A percentile compares a stretch with the other conserved stretches of the same genome.
Conservation (phyloP, 2,113 vertebrate species). For the Nibea coibor region DNA sequence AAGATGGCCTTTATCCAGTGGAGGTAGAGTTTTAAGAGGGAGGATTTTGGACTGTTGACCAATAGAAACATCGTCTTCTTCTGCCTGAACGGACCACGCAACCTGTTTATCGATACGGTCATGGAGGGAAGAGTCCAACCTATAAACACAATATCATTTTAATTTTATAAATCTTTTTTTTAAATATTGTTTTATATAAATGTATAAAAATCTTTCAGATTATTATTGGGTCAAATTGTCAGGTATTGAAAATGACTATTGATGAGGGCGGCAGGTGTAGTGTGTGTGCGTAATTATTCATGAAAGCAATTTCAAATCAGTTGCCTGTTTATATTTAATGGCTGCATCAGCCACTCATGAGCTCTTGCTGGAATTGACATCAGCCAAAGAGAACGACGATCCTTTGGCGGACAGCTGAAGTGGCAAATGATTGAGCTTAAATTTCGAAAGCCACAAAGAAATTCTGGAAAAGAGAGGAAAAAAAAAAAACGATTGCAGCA, state of each 20-base stretch:
- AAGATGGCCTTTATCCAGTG: conserved; percentile 50
- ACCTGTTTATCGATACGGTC: conserved; percentile 25
- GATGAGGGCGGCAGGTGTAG: conserved; percentile 60
- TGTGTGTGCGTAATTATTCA: conserved; percentile 69
- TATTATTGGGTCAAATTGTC: conserved; percentile 69
- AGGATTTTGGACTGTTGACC: conserved; percentile 59
- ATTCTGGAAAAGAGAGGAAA: conserved; percentile 26
- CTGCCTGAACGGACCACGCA: conserved; percentile 64
- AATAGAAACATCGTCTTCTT: conserved; percentile 49
- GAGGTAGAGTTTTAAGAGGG: conserved; percentile 33
- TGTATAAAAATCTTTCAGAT: conserved; percentile 73
- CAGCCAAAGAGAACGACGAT: conserved; percentile 75
- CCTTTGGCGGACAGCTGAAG: conserved; percentile 58
- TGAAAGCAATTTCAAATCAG: conserved; percentile 60
- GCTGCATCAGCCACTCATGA: conserved; percentile 84
- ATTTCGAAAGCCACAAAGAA: conserved; percentile 75
- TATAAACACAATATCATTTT: conserved; percentile 75
- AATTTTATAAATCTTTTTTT: conserved; percentile 76
- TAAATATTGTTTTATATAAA: conserved; percentile 79
- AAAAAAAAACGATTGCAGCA: conserved; percentile 66
- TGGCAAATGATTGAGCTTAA: conserved; percentile 56
- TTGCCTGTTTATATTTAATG: conserved; percentile 73
- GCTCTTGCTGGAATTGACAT: conserved; percentile 69
- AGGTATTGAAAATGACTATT: conserved; percentile 61
- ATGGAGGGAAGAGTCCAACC: conserved; percentile 52